Base-by-base conservation (phyloP, 2,888 invertebrate genomes). In the Chouioia cunea region DNA sequence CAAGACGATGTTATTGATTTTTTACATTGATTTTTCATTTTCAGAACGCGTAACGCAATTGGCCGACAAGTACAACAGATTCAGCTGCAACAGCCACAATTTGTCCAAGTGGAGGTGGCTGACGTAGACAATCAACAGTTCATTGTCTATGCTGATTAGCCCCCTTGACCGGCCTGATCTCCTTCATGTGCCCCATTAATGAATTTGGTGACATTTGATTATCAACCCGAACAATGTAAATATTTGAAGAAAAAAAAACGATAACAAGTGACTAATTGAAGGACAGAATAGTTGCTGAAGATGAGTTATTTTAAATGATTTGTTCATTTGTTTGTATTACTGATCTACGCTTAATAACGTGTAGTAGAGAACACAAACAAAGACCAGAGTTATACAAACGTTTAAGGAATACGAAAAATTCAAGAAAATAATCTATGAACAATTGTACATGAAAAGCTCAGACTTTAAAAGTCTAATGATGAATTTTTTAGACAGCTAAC, bases 121-220 rank as follows among this genome's bases (percentile, higher is more conserved):
- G 91, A 91, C 83, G 89, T 91, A 75, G 93, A 93, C 65, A 92
- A 92, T 85, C 92, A 92, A 76, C 93, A 93, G 78, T 92, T 94
- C 80, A 93, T 96, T 82, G 94, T 96, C 81, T 96, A 95, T 87
- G 93, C 95, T 72, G 95, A 95, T 86, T 92, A 87, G 83, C 84
- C 83, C 79, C 81, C 81, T 76, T 82, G 80, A 81, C 78, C 75
- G 46, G 60, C 56, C 57, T 4, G 59, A 70, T 72, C 60, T 70
- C 66, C 73, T 67, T 76, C 75, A 76, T 71, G 73, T 76, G 76
- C 62, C 76, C 79, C 77, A 77, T 79, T 80, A 82, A 81, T 79
- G 80, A 83, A 78, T 82, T 81, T 84, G 81, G 79, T 83, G 84
- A 82, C 76, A 81, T 80, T 82, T 82, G 81, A 85, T 82, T 81